Percentiles rank a stretch among this genome's conserved stretches.
Conservation (phyloP, 2,888 invertebrate genomes). For the Trilocha varians region DNA sequence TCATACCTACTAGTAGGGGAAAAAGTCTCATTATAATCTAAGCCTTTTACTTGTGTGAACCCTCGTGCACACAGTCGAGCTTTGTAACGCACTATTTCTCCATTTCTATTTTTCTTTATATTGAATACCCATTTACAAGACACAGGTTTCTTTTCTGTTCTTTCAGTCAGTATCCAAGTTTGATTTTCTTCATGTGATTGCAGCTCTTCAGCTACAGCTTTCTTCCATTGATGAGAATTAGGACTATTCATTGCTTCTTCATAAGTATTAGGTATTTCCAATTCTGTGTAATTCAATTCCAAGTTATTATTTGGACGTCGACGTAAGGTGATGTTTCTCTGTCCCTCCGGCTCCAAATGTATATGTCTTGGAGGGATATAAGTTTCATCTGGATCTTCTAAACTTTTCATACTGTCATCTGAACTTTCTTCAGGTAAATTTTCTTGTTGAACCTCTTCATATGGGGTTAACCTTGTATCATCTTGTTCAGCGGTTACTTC, state of each 20-base stretch:
- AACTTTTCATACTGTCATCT: constrained; percentile 13
- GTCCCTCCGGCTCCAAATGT: constrained; percentile 5
- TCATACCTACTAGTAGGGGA: constrained; percentile 8
- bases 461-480: too few relatives aligned
- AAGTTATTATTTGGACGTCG: constrained; percentile 12
- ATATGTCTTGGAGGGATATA: constrained; percentile 18
- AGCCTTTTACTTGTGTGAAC: constrained; percentile 6
- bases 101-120: constrained; percentile 7
- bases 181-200: constrained; percentile 9
- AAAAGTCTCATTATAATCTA: constrained; percentile 11
- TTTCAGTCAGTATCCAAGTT: constrained; percentile 8
- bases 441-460: too few relatives aligned
- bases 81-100: constrained; percentile 4
- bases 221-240: constrained; percentile 1
- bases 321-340: constrained; percentile 11
- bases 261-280: constrained; percentile 4
- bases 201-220: constrained; percentile 10
- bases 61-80: constrained; percentile 11
- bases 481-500: too few relatives aligned
- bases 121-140: constrained; percentile 10
- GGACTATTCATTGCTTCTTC: constrained; percentile 5
- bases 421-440: too few relatives aligned
- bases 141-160: constrained; percentile 3
- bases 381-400: constrained; percentile 9
- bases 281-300: constrained; percentile 18